Percentiles rank a stretch among this genome's conserved stretches.
Evolutionary conservation across 1,140 invertebrate species (phyloP).

Genomic region (Nasonia longicornis): DNA sequence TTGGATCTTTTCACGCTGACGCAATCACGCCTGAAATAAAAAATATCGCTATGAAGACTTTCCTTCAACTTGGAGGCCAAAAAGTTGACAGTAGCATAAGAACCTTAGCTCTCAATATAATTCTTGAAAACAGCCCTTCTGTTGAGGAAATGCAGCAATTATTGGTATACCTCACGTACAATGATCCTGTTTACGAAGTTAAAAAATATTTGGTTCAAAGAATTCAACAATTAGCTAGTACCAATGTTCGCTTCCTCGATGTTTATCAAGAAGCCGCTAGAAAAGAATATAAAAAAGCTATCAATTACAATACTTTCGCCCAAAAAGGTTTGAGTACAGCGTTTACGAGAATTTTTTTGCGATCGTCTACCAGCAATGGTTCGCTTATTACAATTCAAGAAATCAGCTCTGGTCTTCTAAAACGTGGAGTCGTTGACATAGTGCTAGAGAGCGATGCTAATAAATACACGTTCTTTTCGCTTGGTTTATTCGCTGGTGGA

Average conservation of each 20-base stretch:
- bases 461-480: conserved; percentile 70
- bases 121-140: conserved; percentile 73
- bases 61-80: conserved; percentile 74
- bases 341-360: conserved; percentile 74
- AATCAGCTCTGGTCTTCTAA: conserved; percentile 79
- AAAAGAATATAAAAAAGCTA: conserved; percentile 63
- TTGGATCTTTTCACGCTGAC: conserved; percentile 71
- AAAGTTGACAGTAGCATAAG: conserved; percentile 79
- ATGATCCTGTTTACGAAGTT: conserved; percentile 75
- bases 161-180: conserved; percentile 69
- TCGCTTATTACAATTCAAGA: conserved; percentile 82
- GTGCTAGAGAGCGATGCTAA: conserved; percentile 71
- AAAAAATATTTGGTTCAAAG: conserved; percentile 77
- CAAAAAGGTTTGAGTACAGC: conserved; percentile 80
- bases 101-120: conserved; percentile 79
- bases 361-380: conserved; percentile 75
- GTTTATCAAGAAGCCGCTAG: conserved; percentile 64
- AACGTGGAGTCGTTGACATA: conserved; percentile 81
- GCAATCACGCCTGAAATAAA: conserved; percentile 65
- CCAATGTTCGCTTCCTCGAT: conserved; percentile 65
- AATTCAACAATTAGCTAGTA: conserved; percentile 73
- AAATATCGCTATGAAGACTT: conserved; percentile 70
- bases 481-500: conserved; percentile 86
- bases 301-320: conserved; percentile 78
- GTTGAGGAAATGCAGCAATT: conserved; percentile 71